These are phyloP conservation scores for Drosophila mettleri DNA, from an alignment of 2,888 invertebrate genomes.

Conservation along the genomic window DNA sequence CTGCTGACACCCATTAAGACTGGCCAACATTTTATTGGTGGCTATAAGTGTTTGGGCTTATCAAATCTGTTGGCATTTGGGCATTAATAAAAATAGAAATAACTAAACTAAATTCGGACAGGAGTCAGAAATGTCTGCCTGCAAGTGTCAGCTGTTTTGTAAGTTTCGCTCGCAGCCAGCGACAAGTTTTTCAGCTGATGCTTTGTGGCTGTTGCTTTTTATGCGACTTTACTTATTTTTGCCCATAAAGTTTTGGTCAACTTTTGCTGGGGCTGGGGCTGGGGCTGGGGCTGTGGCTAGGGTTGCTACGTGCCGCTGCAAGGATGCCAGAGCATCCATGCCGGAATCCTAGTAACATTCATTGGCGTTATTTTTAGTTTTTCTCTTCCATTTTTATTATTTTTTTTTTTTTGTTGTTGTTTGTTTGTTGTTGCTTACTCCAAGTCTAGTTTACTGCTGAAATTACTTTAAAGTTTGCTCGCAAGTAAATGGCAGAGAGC, in stretches of 20 bases:
- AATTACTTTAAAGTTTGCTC: constrained; percentile 71
- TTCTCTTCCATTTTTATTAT: too few species aligned
- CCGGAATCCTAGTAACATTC: constrained; percentile 6
- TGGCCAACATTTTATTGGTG: constrained; percentile 71
- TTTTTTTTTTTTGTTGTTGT: neutral
- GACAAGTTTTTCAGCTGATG: constrained; percentile 36
- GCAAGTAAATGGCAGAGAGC: constrained; percentile 39
- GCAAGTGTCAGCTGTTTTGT: constrained; percentile 57
- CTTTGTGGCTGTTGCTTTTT: constrained; percentile 43
- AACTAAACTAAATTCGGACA: constrained; percentile 24
- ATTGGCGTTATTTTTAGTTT: constrained; percentile 24
- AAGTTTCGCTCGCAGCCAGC: constrained; percentile 44
- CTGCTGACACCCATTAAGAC: constrained; percentile 77
- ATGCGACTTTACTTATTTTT: constrained; percentile 56
- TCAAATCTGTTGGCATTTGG: constrained; percentile 67
- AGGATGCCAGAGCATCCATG: constrained; percentile 27
- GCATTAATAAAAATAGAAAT: constrained; percentile 64
- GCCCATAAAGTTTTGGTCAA: constrained; percentile 66
- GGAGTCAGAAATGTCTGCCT: constrained; percentile 4
- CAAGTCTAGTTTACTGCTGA: constrained; percentile 62
- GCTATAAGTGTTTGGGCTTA: constrained; percentile 73
- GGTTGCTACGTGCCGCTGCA: constrained; percentile 42
- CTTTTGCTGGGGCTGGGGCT: constrained; percentile 46
- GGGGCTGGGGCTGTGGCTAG: constrained; percentile 23
- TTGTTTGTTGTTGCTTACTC: constrained; percentile 1